phyloP scores from a whole-genome alignment of 2,888 invertebrate species.

The Ferdinandea cuprea region DNA sequence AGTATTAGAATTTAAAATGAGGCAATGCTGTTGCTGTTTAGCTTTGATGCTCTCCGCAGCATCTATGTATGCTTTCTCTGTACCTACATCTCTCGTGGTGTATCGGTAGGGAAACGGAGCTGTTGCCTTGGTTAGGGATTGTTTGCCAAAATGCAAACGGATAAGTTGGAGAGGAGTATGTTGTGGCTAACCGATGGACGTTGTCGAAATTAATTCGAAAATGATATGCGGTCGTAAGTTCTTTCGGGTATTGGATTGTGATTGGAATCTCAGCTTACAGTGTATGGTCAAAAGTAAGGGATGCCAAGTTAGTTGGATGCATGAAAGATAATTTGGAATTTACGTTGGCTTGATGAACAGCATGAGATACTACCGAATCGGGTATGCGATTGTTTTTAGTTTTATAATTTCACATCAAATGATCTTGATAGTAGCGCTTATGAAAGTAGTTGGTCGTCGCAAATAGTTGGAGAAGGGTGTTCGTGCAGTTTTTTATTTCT shows the following conservation, averaged over 20 bases:
- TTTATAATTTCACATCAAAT: too few relatives aligned
- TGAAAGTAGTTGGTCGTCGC: too few relatives aligned
- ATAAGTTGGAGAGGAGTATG: slow-evolving; percentile 30
- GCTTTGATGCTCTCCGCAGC: slow-evolving; percentile 9
- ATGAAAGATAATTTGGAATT: slow-evolving; percentile 4
- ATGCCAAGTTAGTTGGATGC: slow-evolving; percentile 23
- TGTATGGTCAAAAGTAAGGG: slow-evolving; percentile 13
- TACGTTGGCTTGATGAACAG: not conserved
- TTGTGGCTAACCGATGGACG: slow-evolving; percentile 61
- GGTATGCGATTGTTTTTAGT: too few relatives aligned
- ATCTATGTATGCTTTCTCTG: not conserved
- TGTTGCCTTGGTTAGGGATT: slow-evolving; percentile 18
- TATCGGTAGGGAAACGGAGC: slow-evolving; percentile 2
- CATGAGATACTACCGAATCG: not conserved
- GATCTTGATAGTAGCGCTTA: too few relatives aligned
- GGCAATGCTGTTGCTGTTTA: slow-evolving; percentile 63
- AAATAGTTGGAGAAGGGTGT: too few relatives aligned
- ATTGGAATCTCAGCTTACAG: slow-evolving; percentile 58
- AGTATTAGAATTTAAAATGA: slow-evolving; percentile 74
- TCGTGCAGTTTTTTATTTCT: too few relatives aligned
- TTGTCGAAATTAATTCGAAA: slow-evolving; percentile 73
- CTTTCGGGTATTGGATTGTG: slow-evolving; percentile 55
- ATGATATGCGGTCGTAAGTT: slow-evolving; percentile 67
- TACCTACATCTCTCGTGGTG: not conserved
- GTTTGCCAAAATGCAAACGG: slow-evolving; percentile 10